These are phyloP conservation scores for Anthopleura sola DNA, from an alignment of 64 coral and sea anemone genomes.

Conservation along the genomic window DNA sequence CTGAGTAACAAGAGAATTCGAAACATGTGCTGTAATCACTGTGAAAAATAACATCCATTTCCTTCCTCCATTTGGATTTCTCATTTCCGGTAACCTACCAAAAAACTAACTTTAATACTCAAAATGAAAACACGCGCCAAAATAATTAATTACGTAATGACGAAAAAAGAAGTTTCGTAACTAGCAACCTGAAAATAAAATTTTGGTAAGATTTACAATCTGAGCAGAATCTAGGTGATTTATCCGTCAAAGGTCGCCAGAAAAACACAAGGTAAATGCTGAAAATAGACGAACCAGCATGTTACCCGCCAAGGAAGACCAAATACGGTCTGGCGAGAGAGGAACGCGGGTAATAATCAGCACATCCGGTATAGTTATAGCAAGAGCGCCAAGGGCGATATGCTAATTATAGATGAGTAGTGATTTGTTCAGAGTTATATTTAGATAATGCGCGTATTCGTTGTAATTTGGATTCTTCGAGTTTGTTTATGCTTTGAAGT, in stretches of 20 bases:
- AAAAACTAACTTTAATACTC: background rate
- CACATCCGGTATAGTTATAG: background rate
- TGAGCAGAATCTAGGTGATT: too few relatives aligned
- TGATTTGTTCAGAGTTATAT: background rate
- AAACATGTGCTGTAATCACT: background rate
- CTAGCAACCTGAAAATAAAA: too few relatives aligned
- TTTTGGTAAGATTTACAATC: too few relatives aligned
- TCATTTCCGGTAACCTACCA: background rate
- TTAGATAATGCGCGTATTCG: background rate
- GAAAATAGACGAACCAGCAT: background rate
- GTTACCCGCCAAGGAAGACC: background rate
- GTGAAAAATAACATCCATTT: background rate
- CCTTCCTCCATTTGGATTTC: background rate
- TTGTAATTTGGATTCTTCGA: background rate
- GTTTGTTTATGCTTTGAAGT: background rate
- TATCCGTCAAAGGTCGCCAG: too few relatives aligned
- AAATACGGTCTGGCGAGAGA: background rate
- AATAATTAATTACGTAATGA: too few relatives aligned
- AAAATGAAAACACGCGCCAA: too few relatives aligned
- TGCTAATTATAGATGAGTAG: background rate
- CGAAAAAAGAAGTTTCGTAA: too few relatives aligned
- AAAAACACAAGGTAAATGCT: background rate
- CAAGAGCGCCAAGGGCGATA: background rate
- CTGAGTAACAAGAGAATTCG: background rate
- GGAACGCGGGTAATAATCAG: background rate